These are phyloP conservation scores for Tetanocera ferruginea DNA, from an alignment of 2,888 invertebrate genomes.

Conservation along the genomic window DNA sequence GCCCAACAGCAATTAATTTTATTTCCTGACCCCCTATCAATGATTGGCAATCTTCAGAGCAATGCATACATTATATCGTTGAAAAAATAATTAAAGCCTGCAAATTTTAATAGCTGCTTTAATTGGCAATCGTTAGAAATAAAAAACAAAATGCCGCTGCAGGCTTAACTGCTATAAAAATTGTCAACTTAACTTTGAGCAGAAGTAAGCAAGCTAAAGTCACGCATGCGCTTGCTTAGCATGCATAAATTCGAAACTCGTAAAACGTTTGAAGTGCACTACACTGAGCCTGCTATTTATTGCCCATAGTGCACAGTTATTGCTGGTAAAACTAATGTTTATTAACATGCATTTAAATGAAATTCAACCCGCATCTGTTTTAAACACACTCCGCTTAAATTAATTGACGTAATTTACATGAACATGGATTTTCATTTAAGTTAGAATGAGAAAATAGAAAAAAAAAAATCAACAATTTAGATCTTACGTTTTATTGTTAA, in stretches of 20 bases:
- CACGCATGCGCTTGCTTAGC: neutral
- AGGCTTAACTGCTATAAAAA: neutral
- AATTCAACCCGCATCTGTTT: conserved; percentile 12
- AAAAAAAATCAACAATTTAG: too few relatives aligned
- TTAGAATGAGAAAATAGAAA: too few relatives aligned
- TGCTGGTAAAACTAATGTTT: conserved; percentile 6
- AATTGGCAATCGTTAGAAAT: too few relatives aligned
- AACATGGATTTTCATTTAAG: too few relatives aligned
- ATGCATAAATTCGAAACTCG: neutral
- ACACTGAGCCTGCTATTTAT: conserved; percentile 2
- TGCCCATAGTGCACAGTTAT: neutral
- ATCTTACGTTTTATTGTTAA: too few relatives aligned
- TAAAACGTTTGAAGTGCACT: neutral
- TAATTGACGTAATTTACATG: neutral
- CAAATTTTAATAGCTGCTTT: too few relatives aligned
- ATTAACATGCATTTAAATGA: conserved; percentile 10
- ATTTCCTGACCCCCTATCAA: too few relatives aligned
- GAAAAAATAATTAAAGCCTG: too few relatives aligned
- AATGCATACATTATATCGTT: too few relatives aligned
- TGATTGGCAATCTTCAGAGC: too few relatives aligned
- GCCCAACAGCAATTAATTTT: too few relatives aligned
- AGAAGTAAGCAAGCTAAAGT: neutral
- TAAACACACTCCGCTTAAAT: neutral
- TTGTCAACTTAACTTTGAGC: neutral
- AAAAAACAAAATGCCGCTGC: too few relatives aligned